These are phyloP conservation scores for Leucoptera coffeella DNA, from an alignment of 2,888 invertebrate species.

Conservation along the genomic window DNA sequence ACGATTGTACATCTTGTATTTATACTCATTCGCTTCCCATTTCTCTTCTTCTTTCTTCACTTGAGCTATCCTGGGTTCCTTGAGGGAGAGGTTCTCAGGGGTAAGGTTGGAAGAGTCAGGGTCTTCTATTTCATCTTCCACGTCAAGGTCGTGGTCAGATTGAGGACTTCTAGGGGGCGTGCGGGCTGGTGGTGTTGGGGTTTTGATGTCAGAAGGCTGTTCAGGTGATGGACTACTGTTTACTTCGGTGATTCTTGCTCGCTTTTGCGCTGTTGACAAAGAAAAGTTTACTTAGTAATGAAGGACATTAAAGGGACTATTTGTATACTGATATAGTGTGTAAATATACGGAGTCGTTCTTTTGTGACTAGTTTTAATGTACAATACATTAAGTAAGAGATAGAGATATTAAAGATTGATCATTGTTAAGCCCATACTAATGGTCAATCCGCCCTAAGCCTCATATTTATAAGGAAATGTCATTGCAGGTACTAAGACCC, in stretches of 20 bases:
- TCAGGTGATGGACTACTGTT: slow-evolving; percentile 34
- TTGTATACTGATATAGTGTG: no score
- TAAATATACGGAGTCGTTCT: no score
- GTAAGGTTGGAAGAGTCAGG: slow-evolving; percentile 49
- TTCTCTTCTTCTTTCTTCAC: slow-evolving; percentile 46
- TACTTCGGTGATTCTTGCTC: slow-evolving; percentile 40
- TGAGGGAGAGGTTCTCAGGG: slow-evolving; percentile 78
- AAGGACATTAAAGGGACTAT: no score
- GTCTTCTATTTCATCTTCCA: slow-evolving; percentile 52
- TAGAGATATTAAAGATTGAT: no score
- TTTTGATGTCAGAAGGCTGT: slow-evolving; percentile 19
- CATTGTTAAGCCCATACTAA: no score
- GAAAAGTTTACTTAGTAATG: no score
- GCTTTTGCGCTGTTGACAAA: slow-evolving; percentile 41
- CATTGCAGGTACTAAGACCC: no score
- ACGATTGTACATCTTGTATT: slow-evolving; percentile 31
- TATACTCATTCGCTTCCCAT: slow-evolving; percentile 32
- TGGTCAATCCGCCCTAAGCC: no score
- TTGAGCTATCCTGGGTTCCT: slow-evolving; percentile 55
- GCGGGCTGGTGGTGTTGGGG: slow-evolving; percentile 25
- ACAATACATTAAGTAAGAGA: no score
- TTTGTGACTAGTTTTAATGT: no score
- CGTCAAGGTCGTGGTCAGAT: slow-evolving; percentile 47
- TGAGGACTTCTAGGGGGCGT: slow-evolving; percentile 39
- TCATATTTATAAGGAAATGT: no score